Conservation (phyloP, 2,113 vertebrate genomes). For the Anguilla rostrata region DNA sequence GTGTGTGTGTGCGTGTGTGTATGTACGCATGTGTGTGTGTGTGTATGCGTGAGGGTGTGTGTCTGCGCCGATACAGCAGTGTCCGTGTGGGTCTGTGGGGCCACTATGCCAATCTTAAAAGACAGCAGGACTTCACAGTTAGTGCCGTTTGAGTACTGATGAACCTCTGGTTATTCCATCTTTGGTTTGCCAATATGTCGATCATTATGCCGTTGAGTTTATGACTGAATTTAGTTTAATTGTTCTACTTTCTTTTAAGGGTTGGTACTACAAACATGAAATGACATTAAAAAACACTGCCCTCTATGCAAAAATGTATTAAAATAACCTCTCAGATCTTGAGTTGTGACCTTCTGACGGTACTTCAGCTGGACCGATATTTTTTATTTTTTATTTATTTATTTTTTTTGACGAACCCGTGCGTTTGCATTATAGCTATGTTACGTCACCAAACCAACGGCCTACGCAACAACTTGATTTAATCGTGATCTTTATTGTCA, state of each 20-base stretch:
- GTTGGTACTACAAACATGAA: too few relatives aligned
- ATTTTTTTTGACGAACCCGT: background rate
- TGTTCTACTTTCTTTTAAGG: background rate
- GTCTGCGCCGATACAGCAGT: background rate
- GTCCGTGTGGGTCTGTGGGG: background rate
- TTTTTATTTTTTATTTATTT: too few relatives aligned
- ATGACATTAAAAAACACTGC: background rate
- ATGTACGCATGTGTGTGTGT: too few relatives aligned
- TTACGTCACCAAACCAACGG: background rate
- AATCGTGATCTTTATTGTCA: background rate
- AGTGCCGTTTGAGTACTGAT: background rate
- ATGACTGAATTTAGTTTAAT: background rate
- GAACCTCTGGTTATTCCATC: background rate
- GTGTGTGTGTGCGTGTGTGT: too few relatives aligned
- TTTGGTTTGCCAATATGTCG: background rate
- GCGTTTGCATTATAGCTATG: background rate
- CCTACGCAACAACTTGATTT: background rate
- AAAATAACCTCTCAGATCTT: background rate
- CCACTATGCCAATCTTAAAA: background rate
- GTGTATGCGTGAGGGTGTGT: too few relatives aligned
- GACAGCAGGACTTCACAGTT: background rate
- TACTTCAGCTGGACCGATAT: background rate
- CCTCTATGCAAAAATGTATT: background rate
- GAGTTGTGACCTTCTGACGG: background rate
- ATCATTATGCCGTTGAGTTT: background rate